Base-by-base conservation (phyloP, 2,113 vertebrate species). In the Ammodytes marinus region DNA sequence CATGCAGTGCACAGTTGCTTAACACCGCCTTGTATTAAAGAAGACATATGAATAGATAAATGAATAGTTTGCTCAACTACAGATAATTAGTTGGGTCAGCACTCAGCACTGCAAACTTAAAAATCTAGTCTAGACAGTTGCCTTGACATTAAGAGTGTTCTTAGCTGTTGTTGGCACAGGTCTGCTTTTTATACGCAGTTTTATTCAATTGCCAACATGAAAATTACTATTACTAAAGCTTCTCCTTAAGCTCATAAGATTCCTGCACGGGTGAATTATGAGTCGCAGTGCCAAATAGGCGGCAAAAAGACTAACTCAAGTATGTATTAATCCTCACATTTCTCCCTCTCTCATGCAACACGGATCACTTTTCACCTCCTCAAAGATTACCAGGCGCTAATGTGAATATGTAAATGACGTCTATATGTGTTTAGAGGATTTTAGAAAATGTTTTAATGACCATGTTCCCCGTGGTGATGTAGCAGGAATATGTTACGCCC, bases 371-470 rank as follows among this genome's bases (percentile, higher is more conserved):
- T 83, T 72, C 68, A 60, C 15, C 19, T 15, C 1, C 60, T 7
- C 15, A 47, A 61, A 57, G 69, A 80, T 58, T 57, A 77, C 66
- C 35, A 2, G n/a, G 47, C n/a, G 47, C 45, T 76, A 79, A 67
- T 63, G 14, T 60, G 57, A 69, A 57, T 78, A 81, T 74, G 74
- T 59, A 65, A 86, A 74, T 83, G 59, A 59, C 72, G 76, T 71
- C 69, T 54, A 63, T 64, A 72, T 73, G 77, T 77, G 58, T 86
- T 82, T 82, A 65, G 37, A 54, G 55, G 69, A 84, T 86, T 82
- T 27, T 77, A 53, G 45, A 73, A 60, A 70, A 69, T 19, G 61
- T 66, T 27, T 27, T 83, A 80, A 86, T 83, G 80, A 83, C 68
- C n/a, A 15, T 46, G 71, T 64, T 75, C 77, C 74, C 74, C 10